A percentile compares a stretch with the other conserved stretches of the same genome.
Evolutionary conservation across 2,888 invertebrate genomes (phyloP).

Genomic region (Malacosoma neustria): DNA sequence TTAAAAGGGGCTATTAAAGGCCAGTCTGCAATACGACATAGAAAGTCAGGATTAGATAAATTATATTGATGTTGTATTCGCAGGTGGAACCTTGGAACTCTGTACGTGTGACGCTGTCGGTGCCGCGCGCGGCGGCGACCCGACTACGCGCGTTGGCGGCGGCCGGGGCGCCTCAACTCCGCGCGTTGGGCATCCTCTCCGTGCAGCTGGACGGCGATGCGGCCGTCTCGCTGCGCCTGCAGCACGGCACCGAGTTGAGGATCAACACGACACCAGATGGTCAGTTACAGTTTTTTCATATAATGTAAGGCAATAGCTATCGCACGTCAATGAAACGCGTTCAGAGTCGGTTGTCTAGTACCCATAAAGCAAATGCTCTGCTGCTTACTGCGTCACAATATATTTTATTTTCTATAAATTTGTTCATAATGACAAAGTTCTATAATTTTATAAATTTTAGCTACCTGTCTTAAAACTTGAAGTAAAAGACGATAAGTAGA

Average conservation of each 20-base stretch:
- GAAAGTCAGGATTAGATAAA: no score
- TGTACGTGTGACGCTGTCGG: slow-evolving; percentile 97
- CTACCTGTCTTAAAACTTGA: no score
- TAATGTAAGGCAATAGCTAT: neutral
- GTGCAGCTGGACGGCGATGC: slow-evolving; percentile 95
- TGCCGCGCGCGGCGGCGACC: slow-evolving; percentile 96
- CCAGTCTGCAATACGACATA: no score
- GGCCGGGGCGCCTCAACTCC: slow-evolving; percentile 90
- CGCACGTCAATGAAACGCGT: no score
- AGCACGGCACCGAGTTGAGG: slow-evolving; percentile 60
- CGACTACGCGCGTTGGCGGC: slow-evolving; percentile 93
- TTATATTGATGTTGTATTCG: neutral
- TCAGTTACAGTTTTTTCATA: slow-evolving; percentile 11
- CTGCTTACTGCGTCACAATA: no score
- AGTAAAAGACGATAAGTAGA: no score
- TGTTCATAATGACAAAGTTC: no score
- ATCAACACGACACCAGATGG: slow-evolving; percentile 54
- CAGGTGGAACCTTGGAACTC: slow-evolving; percentile 98
- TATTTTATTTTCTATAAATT: no score
- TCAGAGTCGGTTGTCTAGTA: no score
- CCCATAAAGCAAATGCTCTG: no score
- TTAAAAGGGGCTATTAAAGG: no score
- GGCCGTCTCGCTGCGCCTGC: slow-evolving; percentile 81
- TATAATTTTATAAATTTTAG: no score
- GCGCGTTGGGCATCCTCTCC: slow-evolving; percentile 94